Conservation (phyloP, 2,888 invertebrate genomes). For the Drosophila mimetica region DNA sequence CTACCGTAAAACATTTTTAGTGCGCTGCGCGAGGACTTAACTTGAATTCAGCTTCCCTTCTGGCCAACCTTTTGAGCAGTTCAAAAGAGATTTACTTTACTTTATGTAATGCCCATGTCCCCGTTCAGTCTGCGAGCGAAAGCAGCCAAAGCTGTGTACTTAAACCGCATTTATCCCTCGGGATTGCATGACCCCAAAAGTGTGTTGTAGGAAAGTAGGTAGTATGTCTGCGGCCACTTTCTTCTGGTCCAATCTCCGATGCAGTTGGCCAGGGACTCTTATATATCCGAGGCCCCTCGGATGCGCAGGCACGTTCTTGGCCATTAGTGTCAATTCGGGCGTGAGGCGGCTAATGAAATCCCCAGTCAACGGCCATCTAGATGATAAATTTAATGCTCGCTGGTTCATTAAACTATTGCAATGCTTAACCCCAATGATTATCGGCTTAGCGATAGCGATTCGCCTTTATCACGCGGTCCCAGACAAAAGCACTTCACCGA, state of each 20-base stretch:
- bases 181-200: conserved; percentile 45
- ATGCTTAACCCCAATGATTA: conserved; percentile 33
- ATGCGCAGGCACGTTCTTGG: conserved; percentile 55
- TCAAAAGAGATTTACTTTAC: conserved; percentile 27
- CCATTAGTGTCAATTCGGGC: conserved; percentile 51
- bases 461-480: conserved; percentile 29
- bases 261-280: conserved; percentile 4
- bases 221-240: conserved; percentile 42
- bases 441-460: conserved; percentile 42
- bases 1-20: conserved; percentile 2
- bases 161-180: conserved; percentile 47
- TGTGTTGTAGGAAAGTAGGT: neutral
- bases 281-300: conserved; percentile 11
- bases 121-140: conserved; percentile 4
- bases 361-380: conserved; percentile 16
- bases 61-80: conserved; percentile 22
- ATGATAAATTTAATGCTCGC: conserved; percentile 37
- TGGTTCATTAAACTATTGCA: conserved; percentile 53
- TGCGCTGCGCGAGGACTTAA: conserved; percentile 4
- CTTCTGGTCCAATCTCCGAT: conserved; percentile 14
- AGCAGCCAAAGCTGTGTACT: conserved; percentile 34
- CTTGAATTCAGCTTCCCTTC: conserved; percentile 15
- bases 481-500: conserved; percentile 40
- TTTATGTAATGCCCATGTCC: conserved; percentile 26
- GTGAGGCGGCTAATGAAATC: conserved; percentile 33